Evolutionary conservation across 2,797 vertebrate genomes (phyloP).

Genomic region (Acipenser oxyrinchus): DNA sequence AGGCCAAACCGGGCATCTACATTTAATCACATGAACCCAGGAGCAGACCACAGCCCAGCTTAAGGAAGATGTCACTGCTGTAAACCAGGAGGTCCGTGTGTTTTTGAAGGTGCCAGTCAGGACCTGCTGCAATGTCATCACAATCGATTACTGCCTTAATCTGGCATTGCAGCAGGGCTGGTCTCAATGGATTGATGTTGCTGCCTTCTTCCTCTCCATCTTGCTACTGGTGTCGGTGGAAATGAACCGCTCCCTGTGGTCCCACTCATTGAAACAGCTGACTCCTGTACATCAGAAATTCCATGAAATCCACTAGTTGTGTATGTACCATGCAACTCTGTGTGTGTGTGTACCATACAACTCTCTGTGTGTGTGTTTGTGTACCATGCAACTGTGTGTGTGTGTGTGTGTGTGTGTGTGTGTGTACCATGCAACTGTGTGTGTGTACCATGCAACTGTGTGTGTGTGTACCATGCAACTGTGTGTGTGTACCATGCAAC

Average conservation of each 20-base stretch:
- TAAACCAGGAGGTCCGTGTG: too few species aligned
- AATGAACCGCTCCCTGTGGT: too few species aligned
- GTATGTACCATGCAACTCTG: not conserved
- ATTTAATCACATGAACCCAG: constrained; percentile 98
- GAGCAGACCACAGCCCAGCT: constrained; percentile 88
- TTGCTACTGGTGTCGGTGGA: too few species aligned
- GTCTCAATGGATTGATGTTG: too few species aligned
- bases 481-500: not conserved
- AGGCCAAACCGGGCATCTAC: constrained; percentile 85
- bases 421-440: constrained; percentile 14
- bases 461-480: not conserved
- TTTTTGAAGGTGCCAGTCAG: too few species aligned
- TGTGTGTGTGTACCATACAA: not conserved
- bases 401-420: constrained; percentile 3
- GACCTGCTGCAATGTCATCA: too few species aligned
- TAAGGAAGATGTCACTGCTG: constrained; percentile 77
- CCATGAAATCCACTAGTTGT: too few species aligned
- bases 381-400: not conserved
- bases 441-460: constrained; percentile 9
- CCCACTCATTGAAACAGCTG: too few species aligned
- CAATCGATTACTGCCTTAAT: too few species aligned
- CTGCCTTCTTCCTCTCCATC: too few species aligned
- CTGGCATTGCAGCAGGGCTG: too few species aligned
- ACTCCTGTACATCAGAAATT: too few species aligned
- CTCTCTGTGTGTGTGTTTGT: not conserved